Evolutionary conservation across 2,888 invertebrate species (phyloP), one percentile per base, ranked within the genome.

Genomic region (Diarsia mendica): DNA sequence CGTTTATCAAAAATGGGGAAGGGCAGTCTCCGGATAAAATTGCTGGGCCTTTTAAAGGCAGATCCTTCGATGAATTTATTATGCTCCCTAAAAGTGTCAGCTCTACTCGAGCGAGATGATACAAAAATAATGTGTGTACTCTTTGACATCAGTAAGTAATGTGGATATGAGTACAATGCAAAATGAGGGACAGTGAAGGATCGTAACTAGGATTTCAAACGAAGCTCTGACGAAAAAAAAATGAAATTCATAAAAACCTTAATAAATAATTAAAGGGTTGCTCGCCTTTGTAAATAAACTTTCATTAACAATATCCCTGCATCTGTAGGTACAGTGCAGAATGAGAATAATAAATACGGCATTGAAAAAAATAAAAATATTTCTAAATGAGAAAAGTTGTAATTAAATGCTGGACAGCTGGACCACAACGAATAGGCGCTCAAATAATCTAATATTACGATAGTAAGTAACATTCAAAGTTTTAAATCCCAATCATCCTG

Each of bases 1-100:
- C 94, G 93, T 95, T 95, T 95, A 93, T 95, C 94, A 95, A 94
- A 94, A 93, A 93, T 91, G 90, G 90, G 89, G 89, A 91, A 92
- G 90, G 90, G 89, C 88, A 85, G 85, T 72, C 69, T 53, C 76
- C 73, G 89, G 88, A 87, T 87, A 85, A 91, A 91, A 92, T 92
- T 91, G 90, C 88, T 87, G 82, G 85, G 85, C 89, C 89, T 88
- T 90, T 90, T 88, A 89, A 88, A 90, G 85, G 89, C 83, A 82
- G 87, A 86, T 84, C 85, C 85, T 88, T 78, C 85, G 87, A 90
- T 88, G 89, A 90, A 90, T 90, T 90, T 90, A 90, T 90, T 90
- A 90, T 86, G 84, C 87, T 85, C 85, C 82, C 87, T 85, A 75
- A 84, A 89, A 81, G 72, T 86, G 86, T 87, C 83, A 69, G 64